Evolutionary conservation across 2,113 vertebrate genomes (phyloP), one percentile per base, ranked within the genome.

Genomic region (Halichoeres trimaculatus): DNA sequence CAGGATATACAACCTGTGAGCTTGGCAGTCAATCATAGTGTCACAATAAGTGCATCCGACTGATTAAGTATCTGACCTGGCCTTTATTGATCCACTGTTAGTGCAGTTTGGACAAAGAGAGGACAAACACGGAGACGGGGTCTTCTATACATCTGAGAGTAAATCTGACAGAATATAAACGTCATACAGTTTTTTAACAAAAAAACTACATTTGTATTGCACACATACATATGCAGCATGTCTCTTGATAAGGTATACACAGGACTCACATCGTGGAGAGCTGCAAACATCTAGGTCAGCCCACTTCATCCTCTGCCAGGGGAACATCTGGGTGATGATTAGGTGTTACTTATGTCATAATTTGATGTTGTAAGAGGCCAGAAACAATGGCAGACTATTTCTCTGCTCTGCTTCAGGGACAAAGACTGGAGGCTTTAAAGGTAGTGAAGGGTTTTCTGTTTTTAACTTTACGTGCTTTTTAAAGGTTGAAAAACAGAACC

Each of bases 31-130:
- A 58, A 50, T 63, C 45, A 47, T 19, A 3, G 12, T 47, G 52
- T 59, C 5, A 5, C 11, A 55, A 50, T 26, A 64, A 69, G 72
- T 68, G 57, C 24, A 36, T 14, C 58, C 60, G 52, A 24, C 45
- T 71, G 60, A 75, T 74, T 48, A 68, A 53, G 26, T 17, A 54
- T 66, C 7, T 34, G 51, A 58, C 38, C n/a, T 24, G 50, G 48
- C 26, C 52, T 61, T 57, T 22, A 73, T 1, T 51, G 50, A 55
- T 4, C 60, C 22, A 60, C 23, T n/a, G 41, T 41, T 50, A 41
- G 34, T 17, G n/a, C 11, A 24, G 48, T 10, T 10, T 7, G 34
- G 13, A 69, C 26, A 47, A 5, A 57, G 10, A 12, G 30, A 52
- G 24, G 23, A 17, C 41, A 45, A 19, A 16, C 2, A 16, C 2